Evolutionary conservation across 1,140 invertebrate genomes (phyloP).

Genomic region (Drosophila bocki): DNA sequence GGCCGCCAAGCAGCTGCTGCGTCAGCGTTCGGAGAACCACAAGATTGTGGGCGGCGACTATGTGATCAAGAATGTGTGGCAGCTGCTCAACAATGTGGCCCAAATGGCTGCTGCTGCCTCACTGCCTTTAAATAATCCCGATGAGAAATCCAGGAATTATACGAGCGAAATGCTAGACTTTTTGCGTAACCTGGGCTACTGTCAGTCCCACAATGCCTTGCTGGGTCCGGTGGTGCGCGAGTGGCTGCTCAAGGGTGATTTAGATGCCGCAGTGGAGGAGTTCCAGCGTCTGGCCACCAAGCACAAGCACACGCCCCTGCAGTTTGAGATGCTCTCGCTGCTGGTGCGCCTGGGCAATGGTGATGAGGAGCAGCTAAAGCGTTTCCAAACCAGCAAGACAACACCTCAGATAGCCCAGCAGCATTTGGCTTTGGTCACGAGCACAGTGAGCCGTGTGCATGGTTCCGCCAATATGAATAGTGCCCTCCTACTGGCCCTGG

Average conservation of each 20-base stretch:
- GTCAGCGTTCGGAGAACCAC: slow-evolving; percentile 51
- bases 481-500: slow-evolving; percentile 82
- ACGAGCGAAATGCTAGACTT: slow-evolving; percentile 68
- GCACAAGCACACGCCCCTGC: slow-evolving; percentile 85
- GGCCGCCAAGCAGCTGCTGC: slow-evolving; percentile 83
- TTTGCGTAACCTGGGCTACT: slow-evolving; percentile 85
- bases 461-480: slow-evolving; percentile 79
- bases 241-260: slow-evolving; percentile 84
- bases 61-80: slow-evolving; percentile 83
- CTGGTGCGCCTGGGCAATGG: slow-evolving; percentile 81
- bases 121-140: slow-evolving; percentile 1
- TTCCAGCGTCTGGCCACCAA: slow-evolving; percentile 76
- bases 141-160: slow-evolving; percentile 18
- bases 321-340: slow-evolving; percentile 85
- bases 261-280: slow-evolving; percentile 79
- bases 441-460: slow-evolving; percentile 73
- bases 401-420: slow-evolving; percentile 49
- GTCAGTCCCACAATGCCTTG: slow-evolving; percentile 82
- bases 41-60: slow-evolving; percentile 57
- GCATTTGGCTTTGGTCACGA: slow-evolving; percentile 82
- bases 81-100: slow-evolving; percentile 84
- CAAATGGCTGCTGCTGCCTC: slow-evolving; percentile 48
- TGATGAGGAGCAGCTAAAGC: slow-evolving; percentile 44
- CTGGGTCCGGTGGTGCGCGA: slow-evolving; percentile 85
- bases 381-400: slow-evolving; percentile 30